Evolutionary conservation across 2,888 invertebrate species (phyloP), one percentile per base, ranked within the genome.

Genomic region (Micoletzkya japonica): DNA sequence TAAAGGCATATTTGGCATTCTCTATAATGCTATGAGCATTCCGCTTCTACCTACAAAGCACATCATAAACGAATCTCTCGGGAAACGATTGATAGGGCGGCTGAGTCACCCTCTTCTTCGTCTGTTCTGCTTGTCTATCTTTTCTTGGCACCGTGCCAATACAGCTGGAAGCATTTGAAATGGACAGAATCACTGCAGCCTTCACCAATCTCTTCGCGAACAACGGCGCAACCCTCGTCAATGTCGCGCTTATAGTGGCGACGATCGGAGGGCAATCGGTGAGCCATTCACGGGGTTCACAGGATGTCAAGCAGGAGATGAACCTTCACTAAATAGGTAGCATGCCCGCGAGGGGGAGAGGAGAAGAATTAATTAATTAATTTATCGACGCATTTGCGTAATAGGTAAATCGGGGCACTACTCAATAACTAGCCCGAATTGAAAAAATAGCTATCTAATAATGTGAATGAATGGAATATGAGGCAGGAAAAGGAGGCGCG

Each of bases 211-310:
- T 79, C 20, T 78, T 81, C 67, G 73, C 79, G n/a, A 80, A 79
- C 73, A 79, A 81, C 70, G 82, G 81, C 4, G 76, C 78, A 36
- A 76, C 81, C 20, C 74, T 81, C 20, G 72, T 82, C 52, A 81
- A 82, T 72, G 78, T 77, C 14, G 74, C 79, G 52, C 79, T 82
- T n/a, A 81, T 82, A 70, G 80, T 81, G 4, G 79, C 81, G 0
- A 82, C 82, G 0, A 75, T 82, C 57, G 80, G 81, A 63, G 82
- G 82, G 17, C 82, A 82, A 72, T 77, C 81, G 44, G 82, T 80
- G 26, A 73, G 76, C 57, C n/a, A 37, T 52, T 26, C n/a, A n/a
- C n/a, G n/a, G n/a, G n/a, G n/a, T n/a, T n/a, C 58, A 73, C 17
- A 32, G 49, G 17, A 14, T 44, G 14, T 20, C n/a, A 44, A 14